A percentile compares a stretch with the other conserved stretches of the same genome.
These are phyloP conservation scores for Microcebus tavaratra DNA, from an alignment of 2,113 vertebrate species.

Conservation along the genomic window DNA sequence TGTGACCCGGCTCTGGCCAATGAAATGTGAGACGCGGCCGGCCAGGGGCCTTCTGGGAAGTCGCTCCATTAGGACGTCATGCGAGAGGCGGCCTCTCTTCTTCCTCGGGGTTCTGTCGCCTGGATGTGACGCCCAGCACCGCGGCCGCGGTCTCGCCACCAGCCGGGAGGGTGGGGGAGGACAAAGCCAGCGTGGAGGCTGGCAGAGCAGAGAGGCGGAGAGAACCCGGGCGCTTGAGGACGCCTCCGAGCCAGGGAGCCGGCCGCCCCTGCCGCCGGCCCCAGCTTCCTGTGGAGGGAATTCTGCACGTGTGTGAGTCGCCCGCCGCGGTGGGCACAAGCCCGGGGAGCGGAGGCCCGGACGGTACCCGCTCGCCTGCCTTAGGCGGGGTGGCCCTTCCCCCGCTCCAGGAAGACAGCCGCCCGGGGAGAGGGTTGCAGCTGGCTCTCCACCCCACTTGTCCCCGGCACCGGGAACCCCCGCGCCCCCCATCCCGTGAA, in stretches of 20 bases:
- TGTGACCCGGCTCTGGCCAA: neutral
- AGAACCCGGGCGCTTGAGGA: neutral
- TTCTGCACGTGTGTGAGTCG: neutral
- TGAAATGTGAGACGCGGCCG: neutral
- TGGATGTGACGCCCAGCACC: neutral
- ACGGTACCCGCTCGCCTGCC: neutral
- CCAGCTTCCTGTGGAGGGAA: neutral
- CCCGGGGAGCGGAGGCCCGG: neutral
- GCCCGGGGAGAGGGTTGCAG: too few species aligned
- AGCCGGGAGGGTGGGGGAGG: too few species aligned
- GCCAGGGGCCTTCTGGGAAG: neutral
- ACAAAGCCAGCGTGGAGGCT: neutral
- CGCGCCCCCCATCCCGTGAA: neutral
- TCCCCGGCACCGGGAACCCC: neutral
- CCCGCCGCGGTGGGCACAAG: fast-evolving
- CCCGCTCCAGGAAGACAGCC: neutral
- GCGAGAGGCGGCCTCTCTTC: neutral
- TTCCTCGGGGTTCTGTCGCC: neutral
- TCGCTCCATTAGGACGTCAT: fast-evolving
- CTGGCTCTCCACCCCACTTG: neutral
- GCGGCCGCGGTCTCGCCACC: neutral
- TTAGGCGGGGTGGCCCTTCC: neutral
- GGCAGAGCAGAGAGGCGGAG: neutral
- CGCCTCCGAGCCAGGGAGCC: neutral
- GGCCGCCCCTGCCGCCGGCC: neutral